Base-by-base conservation (phyloP, 2,797 vertebrate species). In the Scolopax rusticola region DNA sequence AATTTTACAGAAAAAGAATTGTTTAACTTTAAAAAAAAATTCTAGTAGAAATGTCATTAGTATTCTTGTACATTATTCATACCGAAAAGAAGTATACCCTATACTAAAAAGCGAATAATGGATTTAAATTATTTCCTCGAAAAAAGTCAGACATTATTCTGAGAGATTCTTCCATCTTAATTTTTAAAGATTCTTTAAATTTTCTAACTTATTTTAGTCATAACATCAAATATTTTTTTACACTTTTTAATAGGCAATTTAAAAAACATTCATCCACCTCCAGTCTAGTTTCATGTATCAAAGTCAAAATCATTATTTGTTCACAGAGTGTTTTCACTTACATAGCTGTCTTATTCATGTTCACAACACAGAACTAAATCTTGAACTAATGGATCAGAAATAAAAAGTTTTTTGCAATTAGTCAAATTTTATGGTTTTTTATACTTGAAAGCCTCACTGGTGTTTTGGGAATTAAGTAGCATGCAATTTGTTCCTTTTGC, bases 231-330 rank as follows among this genome's bases (percentile, higher is more conserved):
- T 47, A 43, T 36, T 73, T 87, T 57, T 63, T 27, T 54, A 30
- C 2, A 32, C 4, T 50, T 76, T 70, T 50, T 25, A 73, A 45
- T 28, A 65, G 25, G 3, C 10, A 24, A 8, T 54, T 75, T 48
- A 4, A 6, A 54, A 73, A 63, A 20, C 4, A 6, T 18, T 5
- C 8, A 2, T 1, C 4, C 8, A 18, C 65, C 4, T 30, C 19
- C 16, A 11, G 3, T 73, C 19, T 80, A 27, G 25, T 54, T 70
- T 47, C 12, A 57, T 47, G 36, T 27, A 27, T 30, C 18, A 54
- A 67, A 63, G 8, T 71, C 15, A 81, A 81, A 77, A 17, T 6
- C 6, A 50, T 54, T 30, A 15, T 74, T 90, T 90, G 4, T 70
- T 80, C 32, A 51, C 1, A 21, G 13, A 13, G 1, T 36, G 8